Base-by-base conservation (phyloP, 2,113 vertebrate species). In the Myrmecobius fasciatus region DNA sequence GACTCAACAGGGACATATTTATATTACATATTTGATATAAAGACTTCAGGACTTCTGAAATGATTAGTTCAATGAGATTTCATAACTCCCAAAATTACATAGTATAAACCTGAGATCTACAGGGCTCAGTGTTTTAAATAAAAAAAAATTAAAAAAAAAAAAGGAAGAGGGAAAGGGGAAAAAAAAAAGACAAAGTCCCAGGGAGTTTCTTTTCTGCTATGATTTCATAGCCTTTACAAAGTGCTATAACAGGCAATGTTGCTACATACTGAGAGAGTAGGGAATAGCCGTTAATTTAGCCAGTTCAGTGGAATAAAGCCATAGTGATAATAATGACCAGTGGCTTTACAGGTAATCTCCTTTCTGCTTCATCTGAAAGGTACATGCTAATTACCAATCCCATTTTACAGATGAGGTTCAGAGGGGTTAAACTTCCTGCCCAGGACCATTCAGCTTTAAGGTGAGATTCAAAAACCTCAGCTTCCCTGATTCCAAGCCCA, bases 51-150 rank as follows among this genome's bases (percentile, higher is more conserved):
- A 60, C 28, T 36, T 89, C 47, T 36, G 91, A 93, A 43, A 43
- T 17, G 7, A 14, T 67, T 92, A 48, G 89, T 89, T 46, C 51
- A 92, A 48, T 14, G 48, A 53, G 60, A 67, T 31, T 94, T 49
- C 67, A 92, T 10, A 83, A 89, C 53, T 91, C 60, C 67, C 92
- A 47, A 92, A 67, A 83, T 89, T 28, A 60, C 43, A 49, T 92
- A 92, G 89, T 12, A 83, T 91, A 91, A 92, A 91, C 25, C 95
- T 91, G 10, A 22, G 36, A 53, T 51, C 5, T 1, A 14, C 49
- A 36, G 20, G 36, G 12, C 7, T 52, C 9, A 17, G 90, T 24
- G 17, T 91, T 93, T 54, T 2, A 47, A 43, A 83, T 92, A 75
- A 54, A 91, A 46, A 46, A 67, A 83, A 25, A 54, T 53, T 43